Evolutionary conservation across 2,888 invertebrate species (phyloP), one percentile per base, ranked within the genome.

Genomic region (Carabus problematicus): DNA sequence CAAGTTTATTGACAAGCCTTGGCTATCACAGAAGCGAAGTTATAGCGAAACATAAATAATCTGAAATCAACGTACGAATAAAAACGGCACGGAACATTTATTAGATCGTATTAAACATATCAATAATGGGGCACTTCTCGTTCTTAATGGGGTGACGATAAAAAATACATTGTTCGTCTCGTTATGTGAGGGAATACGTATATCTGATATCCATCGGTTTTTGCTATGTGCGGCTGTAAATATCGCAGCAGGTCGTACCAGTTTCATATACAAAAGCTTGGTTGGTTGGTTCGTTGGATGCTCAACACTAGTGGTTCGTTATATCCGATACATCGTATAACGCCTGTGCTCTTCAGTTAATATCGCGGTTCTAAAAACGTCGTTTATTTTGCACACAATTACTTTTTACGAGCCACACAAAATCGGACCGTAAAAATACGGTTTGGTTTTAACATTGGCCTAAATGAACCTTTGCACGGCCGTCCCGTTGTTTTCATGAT

Each of bases 311-410:
- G 29, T 29, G 29, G 3, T 6, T 29, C 29, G 29, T 29, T 29
- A 29, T 29, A 29, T 29, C 29, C 29, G 66, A 56, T 64, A 56
- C 19, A 40, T 59, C 40, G 58, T 59, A 29, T 29, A 66, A 49
- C 66, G 61, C 40, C n/a, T n/a, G n/a, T 55, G 68, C 61, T 69
- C 56, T 69, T 47, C 62, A 69, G 55, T 62, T 62, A 61, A 69
- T 69, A 69, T 62, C 61, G 55, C 66, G 58, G 59, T 58, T 58
- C 58, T 56, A 66, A 56, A 66, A 49, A 47, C 66, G 39, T 61
- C 69, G 69, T 55, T 69, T 62, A 69, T 69, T 69, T 69, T 62
- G 61, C 69, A 69, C 61, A 69, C 69, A 69, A 69, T 69, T 69
- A 69, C 62, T 62, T 69, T 69, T 69, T 69, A 69, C 43, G 54